Base-by-base conservation (phyloP, 2,888 invertebrate species). In the Galerucella nymphaeae region DNA sequence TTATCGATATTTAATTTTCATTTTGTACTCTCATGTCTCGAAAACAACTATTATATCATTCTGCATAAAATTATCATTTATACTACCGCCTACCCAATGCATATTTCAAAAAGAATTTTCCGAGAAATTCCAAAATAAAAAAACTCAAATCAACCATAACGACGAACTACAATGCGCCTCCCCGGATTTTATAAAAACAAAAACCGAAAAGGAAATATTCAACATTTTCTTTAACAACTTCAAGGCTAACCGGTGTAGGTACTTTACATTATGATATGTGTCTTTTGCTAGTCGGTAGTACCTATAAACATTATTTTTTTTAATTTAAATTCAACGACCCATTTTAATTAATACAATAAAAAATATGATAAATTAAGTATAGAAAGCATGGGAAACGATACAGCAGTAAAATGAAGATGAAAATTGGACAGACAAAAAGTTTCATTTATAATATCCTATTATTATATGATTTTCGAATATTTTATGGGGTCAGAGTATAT, bases 221-320 rank as follows among this genome's bases (percentile, higher is more conserved):
- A 64, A 64, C 64, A 64, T 64, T 66, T 55, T 66, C 55, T 55
- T 42, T 66, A 30, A 30, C 14, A 13, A 13, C 41, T 55, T 45
- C 66, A 66, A 66, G 66, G 66, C 14, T 45, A 66, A 66, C 58
- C 13, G n/a, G 57, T 66, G n/a, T n/a, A n/a, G n/a, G 38, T 30
- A 30, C 13, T 53, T 55, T 16, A 53, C n/a, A 53, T 30, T 53
- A 53, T 53, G 18, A 53, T 53, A 8, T 53, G 53, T 18, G 45
- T 45, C 45, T 45, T 45, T 14, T 45, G 14, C 45, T 45, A 4
- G 45, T 13, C 11, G 3, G 45, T 45, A 23, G 23, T 23, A 23
- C 3, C 1, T 2, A 45, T 45, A 45, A 11, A 11, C 4, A 45
- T 8, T 30, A 30, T 30, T 8, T 45, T 45, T n/a, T n/a, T 42